Conservation (phyloP, 1,140 invertebrate species). For the Samia ricini region DNA sequence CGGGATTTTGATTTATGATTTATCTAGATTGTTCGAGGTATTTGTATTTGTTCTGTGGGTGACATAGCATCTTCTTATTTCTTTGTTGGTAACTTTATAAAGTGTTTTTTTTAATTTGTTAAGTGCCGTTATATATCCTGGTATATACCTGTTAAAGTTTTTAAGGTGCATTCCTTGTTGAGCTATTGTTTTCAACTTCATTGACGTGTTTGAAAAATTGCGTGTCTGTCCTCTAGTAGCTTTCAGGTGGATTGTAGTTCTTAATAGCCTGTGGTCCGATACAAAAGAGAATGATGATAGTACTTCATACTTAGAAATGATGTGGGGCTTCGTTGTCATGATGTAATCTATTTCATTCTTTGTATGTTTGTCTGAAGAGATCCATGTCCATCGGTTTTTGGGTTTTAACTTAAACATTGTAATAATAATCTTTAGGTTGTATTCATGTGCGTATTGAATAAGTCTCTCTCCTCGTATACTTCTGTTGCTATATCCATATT, state of each 20-base stretch:
- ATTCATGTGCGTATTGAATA: constrained; percentile 21
- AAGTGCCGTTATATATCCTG: constrained; percentile 23
- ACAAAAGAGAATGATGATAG: constrained; percentile 26
- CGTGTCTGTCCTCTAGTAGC: constrained; percentile 27
- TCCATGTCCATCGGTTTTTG: constrained; percentile 18
- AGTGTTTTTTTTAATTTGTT: constrained; percentile 30
- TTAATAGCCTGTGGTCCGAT: constrained; percentile 36
- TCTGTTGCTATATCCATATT: constrained; percentile 21
- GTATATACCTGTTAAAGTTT: constrained; percentile 27
- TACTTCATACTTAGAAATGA: constrained; percentile 34
- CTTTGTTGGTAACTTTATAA: constrained; percentile 35
- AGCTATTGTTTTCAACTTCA: constrained; percentile 24
- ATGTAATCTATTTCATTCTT: constrained; percentile 22
- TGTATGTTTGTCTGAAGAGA: constrained; percentile 17
- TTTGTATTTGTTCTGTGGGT: constrained; percentile 27
- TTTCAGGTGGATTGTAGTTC: constrained; percentile 31
- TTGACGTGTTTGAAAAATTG: constrained; percentile 7
- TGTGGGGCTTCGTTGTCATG: constrained; percentile 15
- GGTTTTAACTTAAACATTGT: constrained; percentile 24
- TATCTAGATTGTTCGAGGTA: constrained; percentile 25
- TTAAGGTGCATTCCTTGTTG: constrained; percentile 28
- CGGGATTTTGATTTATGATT: constrained; percentile 25
- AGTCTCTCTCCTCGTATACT: constrained; percentile 17
- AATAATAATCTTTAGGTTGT: constrained; percentile 24
- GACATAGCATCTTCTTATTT: constrained; percentile 35